Conservation (phyloP, 2,113 vertebrate genomes). For the Nymphicus hollandicus region DNA sequence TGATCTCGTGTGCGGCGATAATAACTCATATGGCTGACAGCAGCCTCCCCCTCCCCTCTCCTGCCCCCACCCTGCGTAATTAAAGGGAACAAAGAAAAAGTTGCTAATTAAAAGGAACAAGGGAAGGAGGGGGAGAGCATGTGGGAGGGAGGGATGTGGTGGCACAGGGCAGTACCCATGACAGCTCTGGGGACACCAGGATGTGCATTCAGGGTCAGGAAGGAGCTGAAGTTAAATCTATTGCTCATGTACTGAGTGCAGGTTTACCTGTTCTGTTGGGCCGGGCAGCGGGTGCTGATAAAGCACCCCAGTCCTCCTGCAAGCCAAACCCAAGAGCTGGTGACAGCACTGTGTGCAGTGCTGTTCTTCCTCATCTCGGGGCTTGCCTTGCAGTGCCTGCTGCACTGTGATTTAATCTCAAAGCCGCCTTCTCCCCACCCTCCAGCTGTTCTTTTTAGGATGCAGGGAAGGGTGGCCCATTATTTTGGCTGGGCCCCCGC, state of each 20-base stretch:
- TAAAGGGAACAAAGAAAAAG: constrained; percentile 60
- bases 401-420: accelerated
- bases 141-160: not conserved
- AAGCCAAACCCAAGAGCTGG: not conserved
- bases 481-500: accelerated
- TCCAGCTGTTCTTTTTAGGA: not conserved
- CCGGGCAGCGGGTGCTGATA: not conserved
- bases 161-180: accelerated
- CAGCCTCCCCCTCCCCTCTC: not conserved
- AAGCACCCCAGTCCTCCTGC: not conserved
- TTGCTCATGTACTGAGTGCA: accelerated
- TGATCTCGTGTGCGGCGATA: not conserved
- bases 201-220: not conserved
- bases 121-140: not conserved
- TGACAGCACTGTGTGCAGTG: accelerated
- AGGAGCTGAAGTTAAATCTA: not conserved
- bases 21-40: constrained; percentile 53
- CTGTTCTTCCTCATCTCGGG: accelerated
- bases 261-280: not conserved
- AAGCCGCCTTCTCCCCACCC: not conserved
- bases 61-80: constrained; percentile 36
- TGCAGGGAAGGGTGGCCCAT: not conserved
- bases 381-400: not conserved
- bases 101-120: constrained; percentile 61
- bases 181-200: accelerated